phyloP scores from a whole-genome alignment of 2,113 vertebrate species.

The Neolamprologus kungweensis region DNA sequence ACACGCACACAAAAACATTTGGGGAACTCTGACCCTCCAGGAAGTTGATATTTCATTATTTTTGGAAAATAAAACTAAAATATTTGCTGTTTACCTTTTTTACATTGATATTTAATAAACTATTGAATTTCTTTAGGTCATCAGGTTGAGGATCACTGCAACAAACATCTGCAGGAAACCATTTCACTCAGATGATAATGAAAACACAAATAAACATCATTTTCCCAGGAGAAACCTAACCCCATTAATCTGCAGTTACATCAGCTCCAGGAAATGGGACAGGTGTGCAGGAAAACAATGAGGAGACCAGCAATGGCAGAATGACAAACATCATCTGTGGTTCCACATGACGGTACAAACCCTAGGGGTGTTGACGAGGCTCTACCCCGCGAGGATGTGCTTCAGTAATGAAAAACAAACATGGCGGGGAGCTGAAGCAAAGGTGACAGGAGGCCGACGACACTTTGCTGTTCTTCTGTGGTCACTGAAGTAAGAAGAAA shows the following conservation, averaged over 20 bases:
- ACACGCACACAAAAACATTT: neutral
- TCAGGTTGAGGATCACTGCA: neutral
- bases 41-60: neutral
- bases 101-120: neutral
- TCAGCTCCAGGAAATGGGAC: conserved; percentile 18
- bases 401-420: conserved; percentile 33
- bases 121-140: neutral
- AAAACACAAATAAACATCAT: neutral
- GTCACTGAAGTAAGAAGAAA: neutral
- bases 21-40: neutral
- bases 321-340: conserved; percentile 13
- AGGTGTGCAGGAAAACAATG: neutral
- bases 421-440: neutral
- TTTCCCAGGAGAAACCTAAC: neutral
- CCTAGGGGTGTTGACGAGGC: neutral
- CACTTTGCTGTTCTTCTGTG: neutral
- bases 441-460: neutral
- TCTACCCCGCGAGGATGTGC: neutral
- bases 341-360: neutral
- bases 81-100: neutral
- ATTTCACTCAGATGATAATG: neutral
- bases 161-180: neutral
- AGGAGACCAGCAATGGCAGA: neutral
- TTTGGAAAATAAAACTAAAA: neutral
- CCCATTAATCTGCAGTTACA: neutral